These are phyloP conservation scores for Threskiornis aethiopicus DNA, from an alignment of 2,797 vertebrate species.

Conservation along the genomic window DNA sequence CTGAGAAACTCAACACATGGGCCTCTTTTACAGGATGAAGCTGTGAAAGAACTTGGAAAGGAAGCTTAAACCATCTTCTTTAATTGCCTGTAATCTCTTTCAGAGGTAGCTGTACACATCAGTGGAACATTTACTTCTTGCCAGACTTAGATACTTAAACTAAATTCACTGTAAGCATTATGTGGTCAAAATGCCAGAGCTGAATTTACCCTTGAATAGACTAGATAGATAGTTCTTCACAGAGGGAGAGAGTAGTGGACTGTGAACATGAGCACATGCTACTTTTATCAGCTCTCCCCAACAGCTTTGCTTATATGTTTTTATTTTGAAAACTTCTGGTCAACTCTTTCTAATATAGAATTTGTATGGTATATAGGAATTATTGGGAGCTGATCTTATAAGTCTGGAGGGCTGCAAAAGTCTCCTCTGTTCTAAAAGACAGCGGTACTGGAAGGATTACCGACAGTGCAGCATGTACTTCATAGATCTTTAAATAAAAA, in stretches of 20 bases:
- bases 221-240: not conserved
- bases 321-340: not conserved
- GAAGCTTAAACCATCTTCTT: not conserved
- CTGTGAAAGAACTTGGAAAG: not conserved
- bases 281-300: not conserved
- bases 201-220: not conserved
- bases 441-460: not conserved
- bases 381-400: not conserved
- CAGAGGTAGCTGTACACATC: not conserved
- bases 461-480: not conserved
- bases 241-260: not conserved
- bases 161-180: not conserved
- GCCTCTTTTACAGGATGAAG: not conserved
- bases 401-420: not conserved
- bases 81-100: not conserved
- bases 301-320: not conserved
- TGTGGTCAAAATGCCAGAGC: not conserved
- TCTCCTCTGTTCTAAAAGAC: not conserved
- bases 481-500: slow-evolving; percentile 9
- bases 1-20: not conserved
- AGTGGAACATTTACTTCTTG: not conserved
- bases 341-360: not conserved
- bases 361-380: not conserved
- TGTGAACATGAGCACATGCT: not conserved
- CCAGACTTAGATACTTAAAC: not conserved